These are phyloP conservation scores for Aeoliscus strigatus DNA, from an alignment of 2,797 vertebrate genomes.

Conservation along the genomic window DNA sequence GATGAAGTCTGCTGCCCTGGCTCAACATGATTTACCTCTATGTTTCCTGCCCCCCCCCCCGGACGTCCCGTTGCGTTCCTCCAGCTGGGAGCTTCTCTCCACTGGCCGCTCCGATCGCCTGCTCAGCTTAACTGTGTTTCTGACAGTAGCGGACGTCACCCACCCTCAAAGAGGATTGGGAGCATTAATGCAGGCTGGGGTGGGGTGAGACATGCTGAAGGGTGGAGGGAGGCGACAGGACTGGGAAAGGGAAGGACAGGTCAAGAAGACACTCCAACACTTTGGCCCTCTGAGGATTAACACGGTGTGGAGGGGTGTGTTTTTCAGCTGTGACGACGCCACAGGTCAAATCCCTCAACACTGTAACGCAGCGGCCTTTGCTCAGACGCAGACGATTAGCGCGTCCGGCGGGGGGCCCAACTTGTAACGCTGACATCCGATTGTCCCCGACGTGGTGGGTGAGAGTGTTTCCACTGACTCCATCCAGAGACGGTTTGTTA, in stretches of 20 bases:
- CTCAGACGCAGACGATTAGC: too few species aligned
- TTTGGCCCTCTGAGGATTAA: conserved; percentile 47
- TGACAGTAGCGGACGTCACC: conserved; percentile 82
- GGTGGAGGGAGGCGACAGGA: conserved; percentile 53
- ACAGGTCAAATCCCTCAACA: conserved; percentile 35
- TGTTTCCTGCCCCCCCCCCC: conserved; percentile 5
- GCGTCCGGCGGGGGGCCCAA: too few species aligned
- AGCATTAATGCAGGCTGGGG: conserved; percentile 74
- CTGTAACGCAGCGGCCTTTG: neutral
- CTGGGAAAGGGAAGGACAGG: conserved; percentile 43
- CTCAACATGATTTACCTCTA: too few species aligned
- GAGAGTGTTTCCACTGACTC: too few species aligned
- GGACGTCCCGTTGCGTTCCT: conserved; percentile 37
- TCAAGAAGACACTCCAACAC: conserved; percentile 57
- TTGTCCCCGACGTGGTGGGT: too few species aligned
- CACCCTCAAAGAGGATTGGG: conserved; percentile 83
- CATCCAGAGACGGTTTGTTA: conserved; percentile 44
- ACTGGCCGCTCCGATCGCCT: conserved; percentile 49
- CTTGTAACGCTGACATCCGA: conserved; percentile 2
- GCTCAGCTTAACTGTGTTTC: conserved; percentile 79
- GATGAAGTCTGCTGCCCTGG: conserved; percentile 13
- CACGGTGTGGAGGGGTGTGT: conserved; percentile 28
- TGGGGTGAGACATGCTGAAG: conserved; percentile 56
- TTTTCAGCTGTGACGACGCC: conserved; percentile 27
- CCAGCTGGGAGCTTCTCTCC: conserved; percentile 45